A percentile compares a stretch with the other conserved stretches of the same genome.
These are phyloP conservation scores for Athene noctua DNA, from an alignment of 2,113 vertebrate species.

Conservation along the genomic window DNA sequence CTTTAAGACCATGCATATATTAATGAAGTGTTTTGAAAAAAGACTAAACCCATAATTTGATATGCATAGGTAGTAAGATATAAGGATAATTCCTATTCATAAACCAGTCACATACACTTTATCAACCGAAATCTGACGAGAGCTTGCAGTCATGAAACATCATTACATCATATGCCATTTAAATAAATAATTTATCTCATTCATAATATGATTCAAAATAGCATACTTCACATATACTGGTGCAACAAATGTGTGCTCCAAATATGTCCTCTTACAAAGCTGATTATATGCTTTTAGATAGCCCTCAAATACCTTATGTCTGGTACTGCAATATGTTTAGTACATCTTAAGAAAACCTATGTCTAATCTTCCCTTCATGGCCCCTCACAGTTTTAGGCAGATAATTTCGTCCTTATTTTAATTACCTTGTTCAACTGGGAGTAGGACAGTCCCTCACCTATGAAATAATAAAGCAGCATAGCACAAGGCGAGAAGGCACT, in stretches of 20 bases:
- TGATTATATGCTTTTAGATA: conserved; percentile 37
- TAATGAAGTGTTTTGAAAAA: background rate
- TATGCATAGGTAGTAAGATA: background rate
- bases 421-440: background rate
- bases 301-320: conserved; percentile 7
- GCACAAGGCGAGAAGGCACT: background rate
- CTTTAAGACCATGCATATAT: background rate
- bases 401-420: background rate
- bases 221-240: background rate
- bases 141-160: background rate
- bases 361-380: background rate
- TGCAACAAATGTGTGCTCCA: background rate
- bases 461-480: background rate
- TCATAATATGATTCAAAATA: background rate
- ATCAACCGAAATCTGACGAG: background rate
- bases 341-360: background rate
- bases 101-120: background rate
- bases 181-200: background rate
- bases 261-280: conserved; percentile 11
- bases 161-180: background rate
- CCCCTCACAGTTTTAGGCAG: background rate
- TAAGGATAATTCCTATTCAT: background rate
- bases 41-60: background rate
- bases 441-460: background rate
- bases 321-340: background rate